Evolutionary conservation across 1,140 invertebrate genomes (phyloP), one percentile per base, ranked within the genome.

Genomic region (Scaptomyza graminum): DNA sequence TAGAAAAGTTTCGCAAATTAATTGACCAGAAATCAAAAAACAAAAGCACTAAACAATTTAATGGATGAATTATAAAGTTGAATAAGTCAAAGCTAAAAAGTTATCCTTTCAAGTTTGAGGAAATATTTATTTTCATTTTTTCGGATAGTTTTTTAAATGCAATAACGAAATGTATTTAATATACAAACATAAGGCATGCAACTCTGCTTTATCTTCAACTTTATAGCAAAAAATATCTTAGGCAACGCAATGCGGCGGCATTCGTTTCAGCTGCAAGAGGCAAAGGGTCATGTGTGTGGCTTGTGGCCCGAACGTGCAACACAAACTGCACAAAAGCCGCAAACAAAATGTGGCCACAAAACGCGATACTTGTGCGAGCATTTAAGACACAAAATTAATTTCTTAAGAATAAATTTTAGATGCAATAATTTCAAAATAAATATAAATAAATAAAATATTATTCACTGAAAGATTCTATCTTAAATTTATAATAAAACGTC

Each of bases 161-260:
- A n/a, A n/a, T 11, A 37, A 7, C 34, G 8, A 39, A 65, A 66
- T 76, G 61, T 79, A 80, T 80, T 80, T 75, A 79, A 75, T 80
- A 80, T 80, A 72, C 77, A 75, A 71, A 79, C 77, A 77, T 81
- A 74, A 77, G 43, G 74, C 79, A 82, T 78, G 79, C 47, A 64
- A 67, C 44, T 52, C 62, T 76, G 54, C 66, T 47, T 71, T 72
- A 55, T 47, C 51, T 60, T 50, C 22, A 56, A 55, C 28, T 60
- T 44, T 31, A 28, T 18, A 43, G 22, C 6, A 3, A 22, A 25
- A 22, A 1, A 55, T 22, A 28, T 18, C 25, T 60, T 47, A 8
- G 22, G 57, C 41, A 44, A 47, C n/a, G 28, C 56, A 60, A 37
- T 60, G 52, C 34, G 28, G 52, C 34, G 28, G 28, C 8, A 15